These are phyloP conservation scores for Spodoptera litura DNA, from an alignment of 1,140 invertebrate genomes.

Conservation along the genomic window DNA sequence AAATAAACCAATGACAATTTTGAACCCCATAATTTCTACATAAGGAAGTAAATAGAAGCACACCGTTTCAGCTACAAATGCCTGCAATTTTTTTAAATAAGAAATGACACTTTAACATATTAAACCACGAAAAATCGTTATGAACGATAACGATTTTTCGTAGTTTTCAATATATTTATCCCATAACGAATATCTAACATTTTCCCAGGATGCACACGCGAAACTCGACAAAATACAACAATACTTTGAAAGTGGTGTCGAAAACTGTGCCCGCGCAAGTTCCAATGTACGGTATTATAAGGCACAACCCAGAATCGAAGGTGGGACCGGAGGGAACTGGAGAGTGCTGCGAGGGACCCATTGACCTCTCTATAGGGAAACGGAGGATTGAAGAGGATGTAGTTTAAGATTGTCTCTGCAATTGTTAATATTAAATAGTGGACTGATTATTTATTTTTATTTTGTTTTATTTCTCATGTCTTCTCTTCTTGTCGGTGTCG, in stretches of 20 bases:
- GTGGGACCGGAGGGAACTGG: background rate
- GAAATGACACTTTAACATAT: too few species aligned
- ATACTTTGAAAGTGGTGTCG: slow-evolving; percentile 36
- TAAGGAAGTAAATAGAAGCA: too few species aligned
- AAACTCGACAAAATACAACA: slow-evolving; percentile 51
- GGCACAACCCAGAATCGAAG: slow-evolving; percentile 49
- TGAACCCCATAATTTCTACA: too few species aligned
- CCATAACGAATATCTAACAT: background rate
- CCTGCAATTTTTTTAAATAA: too few species aligned
- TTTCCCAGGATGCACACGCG: slow-evolving; percentile 62
- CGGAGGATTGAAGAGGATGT: slow-evolving; percentile 48
- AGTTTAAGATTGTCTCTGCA: slow-evolving; percentile 21
- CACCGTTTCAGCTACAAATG: too few species aligned
- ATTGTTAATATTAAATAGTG: background rate
- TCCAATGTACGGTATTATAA: slow-evolving; percentile 69
- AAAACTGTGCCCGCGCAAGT: slow-evolving; percentile 42
- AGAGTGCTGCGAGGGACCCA: slow-evolving; percentile 61
- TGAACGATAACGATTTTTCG: too few species aligned
- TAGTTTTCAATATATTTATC: background rate
- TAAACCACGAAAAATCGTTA: too few species aligned
- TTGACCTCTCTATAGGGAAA: slow-evolving; percentile 70
- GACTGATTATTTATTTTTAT: background rate
- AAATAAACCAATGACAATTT: too few species aligned
- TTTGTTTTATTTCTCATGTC: slow-evolving; percentile 15
- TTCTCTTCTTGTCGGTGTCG: too few species aligned